Evolutionary conservation across 2,113 vertebrate genomes (phyloP), one percentile per base, ranked within the genome.

Genomic region (Choloepus hoffmanni): DNA sequence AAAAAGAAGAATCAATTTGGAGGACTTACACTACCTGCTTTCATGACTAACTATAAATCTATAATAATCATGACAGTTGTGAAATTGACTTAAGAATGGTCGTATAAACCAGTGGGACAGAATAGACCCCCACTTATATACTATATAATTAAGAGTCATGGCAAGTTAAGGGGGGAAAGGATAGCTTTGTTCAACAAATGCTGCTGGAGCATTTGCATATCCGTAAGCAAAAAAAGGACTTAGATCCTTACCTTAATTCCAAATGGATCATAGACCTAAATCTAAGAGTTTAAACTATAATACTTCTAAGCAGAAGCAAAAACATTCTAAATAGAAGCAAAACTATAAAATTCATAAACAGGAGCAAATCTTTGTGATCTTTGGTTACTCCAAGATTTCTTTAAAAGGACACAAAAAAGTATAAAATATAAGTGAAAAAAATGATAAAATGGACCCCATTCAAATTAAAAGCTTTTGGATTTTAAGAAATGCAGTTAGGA

Each of bases 361-460:
- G 36, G 24, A 78, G 78, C 50, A 92, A 96, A 78, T 78, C 15
- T 87, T 76, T 78, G 45, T 78, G 76, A 78, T 13, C 10, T 62
- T n/a, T n/a, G 55, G 19, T 76, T 63, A 74, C 21, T 45, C 28
- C 45, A 88, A 74, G 36, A 33, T 74, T 62, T 74, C 55, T 76
- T 76, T n/a, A 45, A 43, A 28, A 21, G 16, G 28, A 67, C n/a
- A 68, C 14, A 79, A 45, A 76, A 45, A 83, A 77, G 2, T n/a
- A 76, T 89, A 89, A 89, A 28, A 79, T 76, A 16, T 72, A 67
- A 79, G 79, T 92, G 60, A 63, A 90, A 81, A 45, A 94, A 36
- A 28, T 4, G 65, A 87, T 45, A 91, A 53, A 81, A 55, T 58
- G 15, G 7, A 74, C 8, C 89, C 91, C 28, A 67, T 83, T 70